Percentiles rank a stretch among this genome's conserved stretches.
phyloP scores from a whole-genome alignment of 2,113 vertebrate genomes.

The Scomber colias region DNA sequence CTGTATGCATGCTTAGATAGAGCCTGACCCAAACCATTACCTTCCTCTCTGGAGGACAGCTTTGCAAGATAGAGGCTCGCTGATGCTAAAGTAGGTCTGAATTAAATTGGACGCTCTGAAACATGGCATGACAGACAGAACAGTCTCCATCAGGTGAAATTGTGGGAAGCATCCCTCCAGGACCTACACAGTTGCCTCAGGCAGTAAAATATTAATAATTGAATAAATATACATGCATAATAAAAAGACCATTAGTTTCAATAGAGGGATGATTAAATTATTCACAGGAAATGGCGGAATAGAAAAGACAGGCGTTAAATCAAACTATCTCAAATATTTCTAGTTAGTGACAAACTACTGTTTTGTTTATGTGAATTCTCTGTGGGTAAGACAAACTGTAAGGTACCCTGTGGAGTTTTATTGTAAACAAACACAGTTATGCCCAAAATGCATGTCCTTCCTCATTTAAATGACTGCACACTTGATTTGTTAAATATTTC shows the following conservation, averaged over 20 bases:
- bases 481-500: not conserved
- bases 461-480: not conserved
- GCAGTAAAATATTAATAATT: constrained; percentile 64
- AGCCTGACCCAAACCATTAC: constrained; percentile 68
- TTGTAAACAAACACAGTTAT: not conserved
- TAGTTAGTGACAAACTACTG: not conserved
- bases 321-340: constrained; percentile 7
- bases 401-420: not conserved
- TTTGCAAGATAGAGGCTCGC: constrained; percentile 56
- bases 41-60: constrained; percentile 63
- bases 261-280: constrained; percentile 50
- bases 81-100: constrained; percentile 63
- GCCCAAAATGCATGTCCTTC: not conserved
- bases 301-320: constrained; percentile 8
- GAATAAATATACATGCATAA: constrained; percentile 67
- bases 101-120: constrained; percentile 63
- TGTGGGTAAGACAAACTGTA: not conserved
- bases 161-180: constrained; percentile 46
- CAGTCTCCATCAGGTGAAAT: constrained; percentile 44
- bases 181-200: constrained; percentile 46
- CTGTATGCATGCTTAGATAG: constrained; percentile 43
- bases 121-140: constrained; percentile 58
- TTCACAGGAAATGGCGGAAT: constrained; percentile 32
- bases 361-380: not conserved
- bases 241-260: constrained; percentile 60